A percentile compares a stretch with the other conserved stretches of the same genome.
phyloP scores from a whole-genome alignment of 2,888 invertebrate species.

The Lampropteryx suffumata region DNA sequence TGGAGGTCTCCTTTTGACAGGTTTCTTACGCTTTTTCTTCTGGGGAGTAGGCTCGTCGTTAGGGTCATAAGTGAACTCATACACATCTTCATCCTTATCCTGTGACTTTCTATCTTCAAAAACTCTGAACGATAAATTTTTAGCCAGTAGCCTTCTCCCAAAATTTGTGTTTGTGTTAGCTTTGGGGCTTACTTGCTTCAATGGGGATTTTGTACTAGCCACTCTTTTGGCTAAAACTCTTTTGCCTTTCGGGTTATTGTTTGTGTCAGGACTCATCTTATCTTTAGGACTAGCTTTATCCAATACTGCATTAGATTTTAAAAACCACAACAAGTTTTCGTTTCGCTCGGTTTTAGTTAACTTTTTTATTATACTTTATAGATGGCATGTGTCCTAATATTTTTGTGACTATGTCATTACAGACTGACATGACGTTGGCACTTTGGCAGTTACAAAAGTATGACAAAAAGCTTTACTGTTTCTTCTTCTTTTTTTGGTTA shows the following conservation, averaged over 20 bases:
- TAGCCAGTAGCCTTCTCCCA: conserved; percentile 38
- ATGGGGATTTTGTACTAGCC: conserved; percentile 17
- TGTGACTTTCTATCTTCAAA: conserved; percentile 54
- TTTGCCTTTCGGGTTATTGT: conserved; percentile 51
- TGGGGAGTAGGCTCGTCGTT: conserved; percentile 67
- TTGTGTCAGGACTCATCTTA: conserved; percentile 49
- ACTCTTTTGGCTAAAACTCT: conserved; percentile 17
- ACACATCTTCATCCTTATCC: conserved; percentile 59
- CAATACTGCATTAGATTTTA: too few relatives aligned
- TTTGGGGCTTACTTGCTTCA: conserved; percentile 27
- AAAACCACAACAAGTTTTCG: too few relatives aligned
- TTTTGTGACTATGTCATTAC: too few relatives aligned
- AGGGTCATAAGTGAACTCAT: conserved; percentile 77
- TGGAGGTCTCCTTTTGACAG: conserved; percentile 48
- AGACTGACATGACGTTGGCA: too few relatives aligned
- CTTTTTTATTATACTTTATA: too few relatives aligned
- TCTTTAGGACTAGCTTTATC: conserved; percentile 26
- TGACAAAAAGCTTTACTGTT: too few relatives aligned
- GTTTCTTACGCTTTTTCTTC: conserved; percentile 67
- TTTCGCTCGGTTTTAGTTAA: too few relatives aligned
- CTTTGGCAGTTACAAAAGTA: too few relatives aligned
- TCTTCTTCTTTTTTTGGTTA: too few relatives aligned
- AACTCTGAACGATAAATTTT: conserved; percentile 54
- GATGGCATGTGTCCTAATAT: too few relatives aligned
- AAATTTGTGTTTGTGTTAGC: conserved; percentile 20